Percentiles rank a stretch among this genome's conserved stretches.
Evolutionary conservation across 2,797 vertebrate genomes (phyloP).

Genomic region (Ceryle rudis): DNA sequence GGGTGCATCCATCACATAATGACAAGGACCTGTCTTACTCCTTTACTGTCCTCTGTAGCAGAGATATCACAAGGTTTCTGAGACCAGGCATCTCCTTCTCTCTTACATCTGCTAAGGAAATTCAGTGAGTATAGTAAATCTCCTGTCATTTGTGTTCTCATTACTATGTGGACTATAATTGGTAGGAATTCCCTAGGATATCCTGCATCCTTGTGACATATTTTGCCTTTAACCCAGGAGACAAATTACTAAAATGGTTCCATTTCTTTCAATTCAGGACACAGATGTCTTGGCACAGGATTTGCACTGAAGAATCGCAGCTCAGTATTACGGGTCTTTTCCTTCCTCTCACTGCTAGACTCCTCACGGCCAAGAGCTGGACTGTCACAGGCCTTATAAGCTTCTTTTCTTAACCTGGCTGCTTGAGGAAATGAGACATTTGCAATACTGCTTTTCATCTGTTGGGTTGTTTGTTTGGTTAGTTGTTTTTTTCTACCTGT

Average conservation of each 20-base stretch:
- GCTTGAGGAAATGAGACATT: slow-evolving; percentile 11
- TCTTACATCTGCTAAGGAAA: background rate
- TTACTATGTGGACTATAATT: background rate
- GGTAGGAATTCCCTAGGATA: slow-evolving; percentile 44
- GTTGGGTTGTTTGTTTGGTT: background rate
- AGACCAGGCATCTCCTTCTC: background rate
- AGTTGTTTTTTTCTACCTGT: background rate
- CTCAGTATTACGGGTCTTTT: background rate
- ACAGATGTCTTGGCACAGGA: slow-evolving; percentile 49
- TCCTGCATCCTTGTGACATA: slow-evolving; percentile 32
- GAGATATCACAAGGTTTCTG: background rate
- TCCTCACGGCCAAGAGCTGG: background rate
- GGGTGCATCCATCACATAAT: background rate
- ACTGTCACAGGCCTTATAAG: background rate
- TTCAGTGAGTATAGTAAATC: background rate
- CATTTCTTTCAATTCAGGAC: slow-evolving; percentile 24
- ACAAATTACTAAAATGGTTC: background rate
- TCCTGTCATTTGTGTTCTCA: background rate
- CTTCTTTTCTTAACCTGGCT: slow-evolving; percentile 20
- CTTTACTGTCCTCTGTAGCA: background rate
- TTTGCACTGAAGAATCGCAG: background rate
- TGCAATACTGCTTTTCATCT: background rate
- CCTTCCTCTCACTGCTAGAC: slow-evolving; percentile 28
- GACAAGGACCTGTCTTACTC: background rate
- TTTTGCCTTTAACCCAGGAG: slow-evolving; percentile 26